Conservation (phyloP, 2,113 vertebrate genomes). For the Pleuronectes platessa region DNA sequence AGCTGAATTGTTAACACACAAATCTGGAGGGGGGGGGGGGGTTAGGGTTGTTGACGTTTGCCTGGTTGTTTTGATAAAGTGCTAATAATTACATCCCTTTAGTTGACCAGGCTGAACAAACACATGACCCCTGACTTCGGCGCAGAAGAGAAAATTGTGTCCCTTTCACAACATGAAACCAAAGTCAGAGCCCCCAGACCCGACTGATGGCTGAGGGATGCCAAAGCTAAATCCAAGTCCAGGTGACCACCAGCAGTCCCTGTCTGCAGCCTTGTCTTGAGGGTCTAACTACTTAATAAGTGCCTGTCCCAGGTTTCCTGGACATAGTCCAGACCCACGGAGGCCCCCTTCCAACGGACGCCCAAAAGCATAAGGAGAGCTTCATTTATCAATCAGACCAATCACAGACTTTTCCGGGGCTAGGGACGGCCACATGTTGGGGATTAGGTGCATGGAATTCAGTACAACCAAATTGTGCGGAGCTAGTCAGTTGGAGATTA, state of each 20-base stretch:
- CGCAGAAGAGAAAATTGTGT: slow-evolving; percentile 67
- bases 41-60: background rate
- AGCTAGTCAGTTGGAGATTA: slow-evolving; percentile 64
- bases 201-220: slow-evolving; percentile 62
- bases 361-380: slow-evolving; percentile 81
- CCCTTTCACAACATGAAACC: slow-evolving; percentile 43
- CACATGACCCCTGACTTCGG: slow-evolving; percentile 57
- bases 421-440: slow-evolving; percentile 79
- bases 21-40: background rate
- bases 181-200: slow-evolving; percentile 34
- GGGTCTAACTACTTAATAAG: slow-evolving; percentile 96
- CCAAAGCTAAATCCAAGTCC: slow-evolving; percentile 77
- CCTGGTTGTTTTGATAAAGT: slow-evolving; percentile 68
- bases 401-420: slow-evolving; percentile 81
- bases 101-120: slow-evolving; percentile 77
- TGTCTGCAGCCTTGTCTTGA: slow-evolving; percentile 87
- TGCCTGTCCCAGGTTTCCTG: slow-evolving; percentile 96
- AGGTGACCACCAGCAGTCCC: slow-evolving; percentile 86
- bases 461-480: slow-evolving; percentile 62
- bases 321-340: slow-evolving; percentile 93
- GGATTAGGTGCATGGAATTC: slow-evolving; percentile 74
- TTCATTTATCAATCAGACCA: slow-evolving; percentile 88
- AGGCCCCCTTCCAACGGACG: slow-evolving; percentile 83
- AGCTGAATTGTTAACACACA: slow-evolving; percentile 55
- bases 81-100: slow-evolving; percentile 70